Evolutionary conservation across 2,113 vertebrate genomes (phyloP).

Genomic region (Channa argus): DNA sequence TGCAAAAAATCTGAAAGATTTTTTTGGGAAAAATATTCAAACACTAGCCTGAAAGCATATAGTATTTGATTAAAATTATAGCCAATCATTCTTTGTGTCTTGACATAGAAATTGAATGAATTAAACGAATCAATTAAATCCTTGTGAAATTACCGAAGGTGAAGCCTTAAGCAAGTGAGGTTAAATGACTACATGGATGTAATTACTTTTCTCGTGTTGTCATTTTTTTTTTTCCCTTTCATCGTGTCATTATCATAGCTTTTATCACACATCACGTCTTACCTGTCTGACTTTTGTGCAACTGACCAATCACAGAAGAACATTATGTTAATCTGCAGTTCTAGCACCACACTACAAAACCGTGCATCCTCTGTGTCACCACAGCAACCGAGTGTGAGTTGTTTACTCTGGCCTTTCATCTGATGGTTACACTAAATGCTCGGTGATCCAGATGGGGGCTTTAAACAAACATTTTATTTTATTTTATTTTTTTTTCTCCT

Average conservation of each 20-base stretch:
- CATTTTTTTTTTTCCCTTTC: conserved; percentile 1
- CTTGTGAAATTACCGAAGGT: conserved; percentile 41
- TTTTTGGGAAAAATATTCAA: conserved; percentile 5
- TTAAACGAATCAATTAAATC: conserved; percentile 52
- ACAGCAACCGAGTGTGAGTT: conserved; percentile 8
- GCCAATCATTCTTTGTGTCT: conserved; percentile 23
- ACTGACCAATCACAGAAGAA: conserved; percentile 4
- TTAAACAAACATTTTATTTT: conserved; percentile 37
- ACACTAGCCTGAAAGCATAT: conserved; percentile 6
- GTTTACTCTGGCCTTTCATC: conserved; percentile 45
- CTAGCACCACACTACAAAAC: conserved; percentile 2
- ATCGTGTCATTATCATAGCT: neutral
- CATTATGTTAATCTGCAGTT: conserved; percentile 9
- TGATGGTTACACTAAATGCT: conserved; percentile 42
- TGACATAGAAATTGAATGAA: conserved; percentile 42
- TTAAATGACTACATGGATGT: conserved; percentile 38
- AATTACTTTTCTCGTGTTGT: conserved; percentile 33
- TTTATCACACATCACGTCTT: neutral
- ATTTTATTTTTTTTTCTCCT: neutral
- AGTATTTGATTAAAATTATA: conserved; percentile 51
- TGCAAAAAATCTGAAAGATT: neutral
- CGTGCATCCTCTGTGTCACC: conserved; percentile 12
- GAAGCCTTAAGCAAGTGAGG: conserved; percentile 21
- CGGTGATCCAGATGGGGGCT: conserved; percentile 46
- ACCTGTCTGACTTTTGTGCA: conserved; percentile 11